phyloP scores from a whole-genome alignment of 2,113 vertebrate species.

The Diadophis punctatus region DNA sequence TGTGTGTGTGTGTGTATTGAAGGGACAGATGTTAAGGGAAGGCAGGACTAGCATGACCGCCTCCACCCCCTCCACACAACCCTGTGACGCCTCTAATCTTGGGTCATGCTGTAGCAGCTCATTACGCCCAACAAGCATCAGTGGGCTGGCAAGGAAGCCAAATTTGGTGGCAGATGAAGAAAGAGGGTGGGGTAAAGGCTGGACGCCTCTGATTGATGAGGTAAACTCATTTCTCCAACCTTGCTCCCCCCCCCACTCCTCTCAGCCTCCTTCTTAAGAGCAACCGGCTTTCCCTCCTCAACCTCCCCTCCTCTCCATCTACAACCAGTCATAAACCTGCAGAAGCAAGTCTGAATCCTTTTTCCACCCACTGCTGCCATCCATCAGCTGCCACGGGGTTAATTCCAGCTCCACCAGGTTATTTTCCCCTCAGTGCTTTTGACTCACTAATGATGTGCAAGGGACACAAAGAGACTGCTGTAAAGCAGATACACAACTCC shows the following conservation, averaged over 20 bases:
- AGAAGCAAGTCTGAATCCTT: neutral
- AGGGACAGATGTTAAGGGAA: neutral
- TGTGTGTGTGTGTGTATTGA: neutral
- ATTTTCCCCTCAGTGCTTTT: slow-evolving; percentile 19
- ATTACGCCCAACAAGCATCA: neutral
- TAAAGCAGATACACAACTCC: slow-evolving; percentile 11
- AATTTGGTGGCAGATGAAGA: neutral
- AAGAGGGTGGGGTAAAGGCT: neutral
- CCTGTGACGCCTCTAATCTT: neutral
- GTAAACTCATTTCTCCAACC: slow-evolving; percentile 37
- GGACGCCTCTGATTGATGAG: slow-evolving; percentile 33
- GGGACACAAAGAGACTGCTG: rapidly evolving
- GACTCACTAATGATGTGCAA: slow-evolving; percentile 20
- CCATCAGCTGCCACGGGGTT: slow-evolving; percentile 51
- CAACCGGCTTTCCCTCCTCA: neutral
- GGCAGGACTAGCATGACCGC: slow-evolving; percentile 4
- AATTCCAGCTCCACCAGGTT: slow-evolving; percentile 46
- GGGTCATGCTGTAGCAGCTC: neutral
- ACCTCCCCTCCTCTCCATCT: neutral
- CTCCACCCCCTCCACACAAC: neutral
- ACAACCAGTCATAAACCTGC: slow-evolving; percentile 24
- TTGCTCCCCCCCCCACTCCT: neutral
- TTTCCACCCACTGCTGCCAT: slow-evolving; percentile 10
- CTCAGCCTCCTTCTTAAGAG: slow-evolving; percentile 23
- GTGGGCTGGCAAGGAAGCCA: slow-evolving; percentile 46